Base-by-base conservation (phyloP, 2,888 invertebrate genomes). In the Micoletzkya japonica region DNA sequence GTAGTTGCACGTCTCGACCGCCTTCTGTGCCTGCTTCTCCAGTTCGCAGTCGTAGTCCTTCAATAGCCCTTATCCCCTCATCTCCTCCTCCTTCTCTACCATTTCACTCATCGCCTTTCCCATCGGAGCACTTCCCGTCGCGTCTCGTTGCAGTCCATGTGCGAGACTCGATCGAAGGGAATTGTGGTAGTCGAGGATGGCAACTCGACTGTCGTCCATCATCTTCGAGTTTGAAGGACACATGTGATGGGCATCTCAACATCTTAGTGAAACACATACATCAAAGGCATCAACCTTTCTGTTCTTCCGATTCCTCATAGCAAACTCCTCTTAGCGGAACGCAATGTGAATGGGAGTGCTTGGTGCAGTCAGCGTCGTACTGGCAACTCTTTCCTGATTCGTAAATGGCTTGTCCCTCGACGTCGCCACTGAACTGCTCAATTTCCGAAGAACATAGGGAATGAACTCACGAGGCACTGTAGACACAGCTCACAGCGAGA, bases 161-260 rank as follows among this genome's bases (percentile, higher is more conserved):
- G 68, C 68, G 58, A 68, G 57, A 20, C 24, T 28, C 3, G 68
- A 68, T 32, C 68, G 7, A 49, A 68, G 30, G 3, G 68, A 28
- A 26, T 68, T 68, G 68, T 68, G 68, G 57, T 58, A 68, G 58
- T 68, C 68, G 34, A 68, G 30, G 0, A 68, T 36, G 3, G 68
- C 58, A 6, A 34, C 32, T 57, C 68, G n/a, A n/a, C 49, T 44
- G 0, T 24, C 6, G 58, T 68, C 68, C 14, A 39, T 49, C 57
- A 68, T 44, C 32, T 68, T 39, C 10, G 68, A 26, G 49, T 57
- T 68, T 24, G 26, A 32, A 44, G 68, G 68, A 17, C 68, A 68
- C 32, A 68, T 68, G 56, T 66, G 36, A 4, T 28, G 30, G 57
- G 67, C n/a, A n/a, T n/a, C n/a, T n/a, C n/a, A n/a, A n/a, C n/a